phyloP scores from a whole-genome alignment of 2,888 invertebrate genomes.

The Brachylomia viminalis region DNA sequence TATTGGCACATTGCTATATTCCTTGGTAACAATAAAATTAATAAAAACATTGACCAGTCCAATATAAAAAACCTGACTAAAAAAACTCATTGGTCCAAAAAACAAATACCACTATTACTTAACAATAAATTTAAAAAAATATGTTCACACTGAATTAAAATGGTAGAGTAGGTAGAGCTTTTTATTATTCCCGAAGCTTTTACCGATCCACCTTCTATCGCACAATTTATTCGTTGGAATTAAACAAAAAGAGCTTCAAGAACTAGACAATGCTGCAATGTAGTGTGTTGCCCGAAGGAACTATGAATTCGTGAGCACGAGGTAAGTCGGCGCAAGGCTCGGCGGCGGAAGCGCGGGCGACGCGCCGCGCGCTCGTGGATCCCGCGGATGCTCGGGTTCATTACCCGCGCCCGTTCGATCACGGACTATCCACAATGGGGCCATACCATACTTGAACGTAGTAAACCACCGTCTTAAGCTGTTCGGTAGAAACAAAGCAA shows the following conservation, averaged over 20 bases:
- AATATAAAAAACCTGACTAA: not conserved
- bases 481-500: constrained; percentile 53
- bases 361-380: constrained; percentile 71
- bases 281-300: constrained; percentile 62
- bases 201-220: constrained; percentile 1
- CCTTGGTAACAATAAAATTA: not conserved
- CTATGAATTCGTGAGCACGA: constrained; percentile 79
- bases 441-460: constrained; percentile 75
- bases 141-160: not conserved
- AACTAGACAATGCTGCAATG: constrained; percentile 39
- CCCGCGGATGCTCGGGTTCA: constrained; percentile 85
- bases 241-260: constrained; percentile 47
- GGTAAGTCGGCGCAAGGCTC: constrained; percentile 59
- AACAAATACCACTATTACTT: not conserved
- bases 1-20: not conserved
- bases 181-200: constrained; percentile 6
- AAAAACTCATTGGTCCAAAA: not conserved
- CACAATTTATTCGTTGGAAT: constrained; percentile 29
- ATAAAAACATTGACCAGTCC: not conserved
- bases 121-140: not conserved
- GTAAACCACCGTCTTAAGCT: constrained; percentile 72
- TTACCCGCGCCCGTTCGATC: constrained; percentile 84
- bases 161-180: not conserved
- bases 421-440: constrained; percentile 80
- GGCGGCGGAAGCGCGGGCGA: constrained; percentile 61